Conservation (phyloP, 30 jellyfish, hydroid and myxozoan genomes). For the Rhopilema esculentum region DNA sequence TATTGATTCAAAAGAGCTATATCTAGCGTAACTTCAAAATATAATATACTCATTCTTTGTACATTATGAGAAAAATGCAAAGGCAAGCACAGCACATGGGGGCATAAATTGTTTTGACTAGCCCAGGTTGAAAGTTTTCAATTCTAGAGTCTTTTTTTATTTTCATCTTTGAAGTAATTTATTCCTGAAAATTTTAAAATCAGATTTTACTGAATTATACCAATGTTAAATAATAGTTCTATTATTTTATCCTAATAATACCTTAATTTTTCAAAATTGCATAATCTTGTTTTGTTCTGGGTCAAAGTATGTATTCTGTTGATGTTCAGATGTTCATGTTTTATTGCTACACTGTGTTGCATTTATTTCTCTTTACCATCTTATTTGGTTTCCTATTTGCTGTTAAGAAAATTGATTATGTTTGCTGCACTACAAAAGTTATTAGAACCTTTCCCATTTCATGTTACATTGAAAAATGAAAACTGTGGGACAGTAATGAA, state of each 20-base stretch:
- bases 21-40: not conserved
- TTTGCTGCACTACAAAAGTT: not conserved
- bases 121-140: not conserved
- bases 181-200: not conserved
- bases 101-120: not conserved
- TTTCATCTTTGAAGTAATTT: not conserved
- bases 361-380: not conserved
- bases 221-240: not conserved
- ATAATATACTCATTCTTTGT: not conserved
- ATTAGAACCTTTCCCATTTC: not conserved
- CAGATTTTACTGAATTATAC: not conserved
- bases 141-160: not conserved
- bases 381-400: not conserved
- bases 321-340: not conserved
- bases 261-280: not conserved
- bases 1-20: not conserved
- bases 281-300: not conserved
- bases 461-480: not conserved
- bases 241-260: not conserved
- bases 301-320: not conserved
- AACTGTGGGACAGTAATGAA: not conserved
- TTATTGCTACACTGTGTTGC: not conserved
- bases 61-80: not conserved
- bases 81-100: not conserved
- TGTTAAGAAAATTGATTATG: not conserved